phyloP scores from a whole-genome alignment of 2,797 vertebrate species.

The Micromesistius poutassou region DNA sequence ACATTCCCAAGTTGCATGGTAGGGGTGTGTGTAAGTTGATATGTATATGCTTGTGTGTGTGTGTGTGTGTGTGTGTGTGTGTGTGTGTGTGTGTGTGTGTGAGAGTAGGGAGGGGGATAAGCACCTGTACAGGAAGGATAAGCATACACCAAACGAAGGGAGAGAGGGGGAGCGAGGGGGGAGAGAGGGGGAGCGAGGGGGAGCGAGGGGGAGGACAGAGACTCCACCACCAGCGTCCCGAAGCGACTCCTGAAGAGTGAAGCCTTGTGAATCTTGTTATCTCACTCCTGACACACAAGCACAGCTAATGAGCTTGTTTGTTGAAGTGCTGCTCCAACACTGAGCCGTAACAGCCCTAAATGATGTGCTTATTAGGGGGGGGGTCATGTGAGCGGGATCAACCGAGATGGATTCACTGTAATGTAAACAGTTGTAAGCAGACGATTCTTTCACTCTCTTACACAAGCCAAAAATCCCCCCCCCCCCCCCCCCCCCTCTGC shows the following conservation, averaged over 20 bases:
- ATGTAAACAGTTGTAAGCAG: neutral
- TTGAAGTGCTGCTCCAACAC: neutral
- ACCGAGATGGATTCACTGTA: neutral
- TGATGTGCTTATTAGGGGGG: neutral
- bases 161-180: too few species aligned
- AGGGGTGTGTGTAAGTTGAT: conserved; percentile 3
- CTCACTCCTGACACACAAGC: neutral
- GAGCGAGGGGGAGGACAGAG: neutral
- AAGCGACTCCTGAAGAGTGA: neutral
- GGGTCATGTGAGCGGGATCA: neutral
- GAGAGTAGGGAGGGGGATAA: neutral
- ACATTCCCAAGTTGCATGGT: conserved; percentile 34
- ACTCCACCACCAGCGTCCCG: neutral
- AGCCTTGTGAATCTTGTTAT: neutral
- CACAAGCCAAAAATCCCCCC: neutral
- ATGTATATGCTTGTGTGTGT: neutral
- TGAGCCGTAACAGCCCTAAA: neutral
- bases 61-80: too few species aligned
- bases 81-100: too few species aligned
- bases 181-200: too few species aligned
- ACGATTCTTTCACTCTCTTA: neutral
- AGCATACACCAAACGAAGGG: too few species aligned
- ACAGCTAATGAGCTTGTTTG: neutral
- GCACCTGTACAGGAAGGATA: neutral
- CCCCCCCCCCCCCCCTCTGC: too few species aligned